Conservation (phyloP, 2,113 vertebrate species). For the Beaufortia kweichowensis region DNA sequence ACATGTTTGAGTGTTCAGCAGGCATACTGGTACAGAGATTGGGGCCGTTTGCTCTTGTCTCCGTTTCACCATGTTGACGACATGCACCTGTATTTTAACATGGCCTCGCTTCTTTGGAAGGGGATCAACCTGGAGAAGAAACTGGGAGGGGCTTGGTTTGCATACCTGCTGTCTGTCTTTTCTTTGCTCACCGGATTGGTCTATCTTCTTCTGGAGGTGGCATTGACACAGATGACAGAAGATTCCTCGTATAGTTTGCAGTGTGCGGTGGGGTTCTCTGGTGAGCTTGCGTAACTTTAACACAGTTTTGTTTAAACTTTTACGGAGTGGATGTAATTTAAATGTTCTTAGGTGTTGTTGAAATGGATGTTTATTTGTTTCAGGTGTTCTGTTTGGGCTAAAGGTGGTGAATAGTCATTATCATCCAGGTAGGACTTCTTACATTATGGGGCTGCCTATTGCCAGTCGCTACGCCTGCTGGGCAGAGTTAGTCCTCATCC, state of each 20-base stretch:
- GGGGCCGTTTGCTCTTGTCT: conserved; percentile 85
- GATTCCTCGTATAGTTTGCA: conserved; percentile 74
- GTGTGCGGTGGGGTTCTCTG: conserved; percentile 95
- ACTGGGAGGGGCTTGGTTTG: conserved; percentile 83
- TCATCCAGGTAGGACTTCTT: conserved; percentile 79
- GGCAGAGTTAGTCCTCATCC: conserved; percentile 89
- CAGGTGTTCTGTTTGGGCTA: conserved; percentile 93
- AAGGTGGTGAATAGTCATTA: conserved; percentile 93
- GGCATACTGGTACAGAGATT: conserved; percentile 76
- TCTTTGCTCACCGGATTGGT: conserved; percentile 83
- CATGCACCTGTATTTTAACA: conserved; percentile 95
- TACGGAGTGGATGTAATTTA: no score
- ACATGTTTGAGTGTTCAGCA: conserved; percentile 85
- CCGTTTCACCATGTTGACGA: conserved; percentile 89
- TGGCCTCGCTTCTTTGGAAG: conserved; percentile 92
- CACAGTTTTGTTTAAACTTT: no score
- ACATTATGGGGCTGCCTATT: conserved; percentile 80
- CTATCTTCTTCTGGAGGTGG: conserved; percentile 80
- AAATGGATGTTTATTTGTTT: conserved; percentile 48
- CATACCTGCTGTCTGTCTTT: conserved; percentile 81
- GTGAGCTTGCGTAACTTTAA: conserved; percentile 70
- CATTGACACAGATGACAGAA: conserved; percentile 70
- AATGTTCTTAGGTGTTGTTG: no score
- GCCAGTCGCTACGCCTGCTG: conserved; percentile 86
- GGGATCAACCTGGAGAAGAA: conserved; percentile 82